Percentiles rank a stretch among this genome's conserved stretches.
These are phyloP conservation scores for Capromys pilorides DNA, from an alignment of 2,797 vertebrate species.

Conservation along the genomic window DNA sequence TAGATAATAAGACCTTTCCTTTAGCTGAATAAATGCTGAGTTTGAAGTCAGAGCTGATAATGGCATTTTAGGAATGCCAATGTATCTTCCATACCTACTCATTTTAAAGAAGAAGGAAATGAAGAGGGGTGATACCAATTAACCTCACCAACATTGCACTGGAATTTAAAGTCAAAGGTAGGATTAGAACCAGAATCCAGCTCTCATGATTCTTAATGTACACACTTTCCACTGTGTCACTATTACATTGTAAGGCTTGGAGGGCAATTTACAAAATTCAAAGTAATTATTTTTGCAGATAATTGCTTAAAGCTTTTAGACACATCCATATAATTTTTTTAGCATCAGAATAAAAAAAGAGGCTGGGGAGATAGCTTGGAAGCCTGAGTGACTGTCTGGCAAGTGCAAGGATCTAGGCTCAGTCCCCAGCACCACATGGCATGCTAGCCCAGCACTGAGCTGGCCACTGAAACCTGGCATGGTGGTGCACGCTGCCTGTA, in stretches of 20 bases:
- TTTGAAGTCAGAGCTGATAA: constrained; percentile 46
- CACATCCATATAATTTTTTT: neutral
- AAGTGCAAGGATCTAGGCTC: no score
- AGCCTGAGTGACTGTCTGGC: no score
- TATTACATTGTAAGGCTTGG: neutral
- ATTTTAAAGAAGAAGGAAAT: constrained; percentile 60
- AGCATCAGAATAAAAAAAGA: neutral
- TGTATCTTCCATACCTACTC: neutral
- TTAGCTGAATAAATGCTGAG: neutral
- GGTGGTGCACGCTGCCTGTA: no score
- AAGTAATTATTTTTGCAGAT: constrained; percentile 11
- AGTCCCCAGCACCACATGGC: no score
- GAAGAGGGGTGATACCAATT: neutral
- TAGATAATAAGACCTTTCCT: neutral
- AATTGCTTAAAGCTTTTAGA: neutral
- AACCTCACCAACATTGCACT: constrained; percentile 35
- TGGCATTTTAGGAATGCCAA: neutral
- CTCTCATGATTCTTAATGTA: neutral
- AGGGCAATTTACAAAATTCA: constrained; percentile 18
- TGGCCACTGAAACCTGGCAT: no score
- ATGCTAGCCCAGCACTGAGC: no score
- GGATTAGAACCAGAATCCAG: neutral
- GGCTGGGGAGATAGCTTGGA: no score
- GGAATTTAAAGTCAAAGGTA: neutral
- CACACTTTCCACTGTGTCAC: neutral